Base-by-base conservation (phyloP, 1,140 invertebrate genomes). In the Brevipalpus yothersi region DNA sequence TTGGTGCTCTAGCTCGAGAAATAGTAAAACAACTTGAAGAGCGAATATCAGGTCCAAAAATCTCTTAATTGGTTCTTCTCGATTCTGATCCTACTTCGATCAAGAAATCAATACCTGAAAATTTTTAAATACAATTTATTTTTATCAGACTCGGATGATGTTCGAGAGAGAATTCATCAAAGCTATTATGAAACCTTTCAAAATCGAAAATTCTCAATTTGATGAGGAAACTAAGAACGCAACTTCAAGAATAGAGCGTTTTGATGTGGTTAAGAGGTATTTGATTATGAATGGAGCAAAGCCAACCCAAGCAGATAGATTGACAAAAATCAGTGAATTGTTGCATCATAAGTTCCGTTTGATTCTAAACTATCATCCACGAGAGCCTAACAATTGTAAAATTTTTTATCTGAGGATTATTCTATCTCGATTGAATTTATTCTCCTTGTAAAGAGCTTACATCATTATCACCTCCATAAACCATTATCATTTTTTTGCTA, bases 1-100 rank as follows among this genome's bases (percentile, higher is more conserved):
- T 93, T 54, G 82, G 84, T 9, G 79, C 81, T 60, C 80, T 96
- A 12, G 89, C 84, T 9, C 86, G 91, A 68, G 92, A 95, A 74
- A 93, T 97, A 80, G 83, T 82, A 2, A 65, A 82, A 10, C 80
- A 85, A 66, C 69, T 94, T 31, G 86, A 95, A 69, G 61, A 60
- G 68, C 69, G 58, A 9, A 40, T 47, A 54, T 82, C 87, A 59
- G 92, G 95, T 72, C 86, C 85, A 1, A 79, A 81, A 21, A 83
- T 83, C 4, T 80, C 79, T 0, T 75, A 93, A 21, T 82, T 81
- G 57, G 69, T 95, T 43, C 90, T 94, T 74, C 83, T 82, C 62
- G 73, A 79, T 4, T 72, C 75, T 13, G 73, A 75, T 41, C 85
- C 89, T 4, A 78, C 78, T 41, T 76, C 90, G 63, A 76, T 84